These are phyloP conservation scores for Periophthalmus modestus DNA, from an alignment of 2,113 vertebrate genomes.

Conservation along the genomic window DNA sequence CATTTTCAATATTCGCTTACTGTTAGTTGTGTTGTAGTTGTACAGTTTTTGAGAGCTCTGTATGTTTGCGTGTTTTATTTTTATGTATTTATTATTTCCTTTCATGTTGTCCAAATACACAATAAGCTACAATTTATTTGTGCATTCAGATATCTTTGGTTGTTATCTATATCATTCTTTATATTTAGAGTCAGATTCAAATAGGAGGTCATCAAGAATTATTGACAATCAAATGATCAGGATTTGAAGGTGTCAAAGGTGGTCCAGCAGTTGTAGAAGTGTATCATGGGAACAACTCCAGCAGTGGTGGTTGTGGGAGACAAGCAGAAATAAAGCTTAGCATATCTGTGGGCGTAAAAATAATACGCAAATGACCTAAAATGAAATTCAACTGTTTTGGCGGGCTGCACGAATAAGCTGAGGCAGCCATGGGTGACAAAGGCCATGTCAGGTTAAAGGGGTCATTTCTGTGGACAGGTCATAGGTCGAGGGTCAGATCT, in stretches of 20 bases:
- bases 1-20: background rate
- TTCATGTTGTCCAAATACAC: no score
- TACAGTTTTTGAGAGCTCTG: no score
- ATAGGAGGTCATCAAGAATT: background rate
- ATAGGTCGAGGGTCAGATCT: constrained; percentile 68
- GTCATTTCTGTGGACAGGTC: constrained; percentile 68
- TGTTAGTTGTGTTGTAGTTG: no score
- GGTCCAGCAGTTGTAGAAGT: constrained; percentile 26
- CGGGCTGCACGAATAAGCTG: constrained; percentile 51
- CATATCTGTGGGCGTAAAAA: constrained; percentile 38
- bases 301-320: constrained; percentile 1
- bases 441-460: constrained; percentile 48
- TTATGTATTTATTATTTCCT: no score
- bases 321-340: constrained; percentile 17
- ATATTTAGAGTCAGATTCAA: background rate
- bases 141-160: no score
- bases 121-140: no score
- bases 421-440: constrained; percentile 63
- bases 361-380: constrained; percentile 64
- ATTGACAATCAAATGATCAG: background rate
- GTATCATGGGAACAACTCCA: constrained; percentile 25
- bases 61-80: no score
- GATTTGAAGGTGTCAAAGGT: background rate
- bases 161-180: background rate
- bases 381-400: constrained; percentile 63